A percentile compares a stretch with the other conserved stretches of the same genome.
Conservation (phyloP, 2,113 vertebrate species). For the Riparia riparia region DNA sequence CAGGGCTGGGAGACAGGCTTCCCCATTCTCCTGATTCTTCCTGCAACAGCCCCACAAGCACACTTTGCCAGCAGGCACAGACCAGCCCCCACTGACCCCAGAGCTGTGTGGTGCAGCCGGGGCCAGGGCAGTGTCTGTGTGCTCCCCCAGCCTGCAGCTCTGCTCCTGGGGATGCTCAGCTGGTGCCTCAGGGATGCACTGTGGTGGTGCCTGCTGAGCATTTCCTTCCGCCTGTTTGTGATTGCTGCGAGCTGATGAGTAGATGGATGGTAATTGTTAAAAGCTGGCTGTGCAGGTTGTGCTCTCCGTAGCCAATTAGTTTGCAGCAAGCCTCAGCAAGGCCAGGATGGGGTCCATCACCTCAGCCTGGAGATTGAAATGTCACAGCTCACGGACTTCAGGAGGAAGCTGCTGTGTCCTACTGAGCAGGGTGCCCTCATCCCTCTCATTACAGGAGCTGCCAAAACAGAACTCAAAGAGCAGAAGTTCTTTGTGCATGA, state of each 20-base stretch:
- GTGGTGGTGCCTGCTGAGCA: background rate
- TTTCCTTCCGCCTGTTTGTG: background rate
- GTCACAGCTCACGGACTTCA: background rate
- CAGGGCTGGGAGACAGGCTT: background rate
- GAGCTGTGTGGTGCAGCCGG: fast-evolving
- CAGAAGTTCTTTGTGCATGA: background rate
- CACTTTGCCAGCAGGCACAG: background rate
- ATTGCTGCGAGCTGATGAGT: background rate
- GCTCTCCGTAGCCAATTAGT: fast-evolving
- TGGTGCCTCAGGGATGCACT: background rate
- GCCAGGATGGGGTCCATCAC: background rate
- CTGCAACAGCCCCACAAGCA: background rate
- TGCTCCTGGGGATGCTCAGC: background rate
- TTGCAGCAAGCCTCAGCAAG: background rate
- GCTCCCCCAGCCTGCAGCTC: background rate
- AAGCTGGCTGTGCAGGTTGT: background rate
- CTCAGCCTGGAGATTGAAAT: background rate
- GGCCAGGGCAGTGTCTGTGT: fast-evolving
- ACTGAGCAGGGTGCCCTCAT: background rate
- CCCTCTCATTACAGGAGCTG: background rate
- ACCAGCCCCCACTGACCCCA: fast-evolving
- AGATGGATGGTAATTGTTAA: background rate
- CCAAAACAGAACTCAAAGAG: background rate
- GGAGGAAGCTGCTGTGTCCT: background rate
- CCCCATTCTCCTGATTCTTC: background rate